Evolutionary conservation across 2,888 invertebrate species (phyloP).

Genomic region (Biston betularia): DNA sequence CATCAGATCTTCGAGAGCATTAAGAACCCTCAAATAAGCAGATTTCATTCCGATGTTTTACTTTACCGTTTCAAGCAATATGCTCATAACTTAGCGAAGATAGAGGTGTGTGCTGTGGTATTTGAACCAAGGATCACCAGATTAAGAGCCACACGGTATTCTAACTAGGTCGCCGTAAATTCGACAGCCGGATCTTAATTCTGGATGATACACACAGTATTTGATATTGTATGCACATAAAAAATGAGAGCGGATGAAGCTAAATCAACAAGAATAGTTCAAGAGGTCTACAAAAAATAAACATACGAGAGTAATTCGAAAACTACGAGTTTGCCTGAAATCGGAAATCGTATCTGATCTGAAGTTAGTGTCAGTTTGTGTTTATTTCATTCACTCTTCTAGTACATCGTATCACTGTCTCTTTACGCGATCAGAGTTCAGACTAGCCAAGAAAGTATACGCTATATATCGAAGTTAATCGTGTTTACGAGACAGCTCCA

Average conservation of each 20-base stretch:
- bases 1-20: too few relatives aligned
- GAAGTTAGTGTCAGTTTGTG: conserved; percentile 5
- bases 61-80: too few relatives aligned
- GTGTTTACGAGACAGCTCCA: conserved; percentile 46
- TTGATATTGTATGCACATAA: conserved; percentile 24
- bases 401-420: conserved; percentile 10
- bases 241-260: conserved; percentile 32
- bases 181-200: too few relatives aligned
- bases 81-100: too few relatives aligned
- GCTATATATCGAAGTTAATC: conserved; percentile 37
- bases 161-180: too few relatives aligned
- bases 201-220: background rate
- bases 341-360: conserved; percentile 6
- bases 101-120: background rate
- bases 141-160: too few relatives aligned
- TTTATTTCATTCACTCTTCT: conserved; percentile 9
- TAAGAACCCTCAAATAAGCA: too few relatives aligned
- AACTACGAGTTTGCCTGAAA: conserved; percentile 21
- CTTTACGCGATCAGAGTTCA: conserved; percentile 4
- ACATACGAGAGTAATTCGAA: conserved; percentile 37
- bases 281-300: conserved; percentile 47
- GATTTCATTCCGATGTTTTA: too few relatives aligned
- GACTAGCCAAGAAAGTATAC: background rate
- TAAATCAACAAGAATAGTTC: conserved; percentile 41
- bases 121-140: background rate